These are phyloP conservation scores for Ochropacha duplaris DNA, from an alignment of 2,888 invertebrate species.

Conservation along the genomic window DNA sequence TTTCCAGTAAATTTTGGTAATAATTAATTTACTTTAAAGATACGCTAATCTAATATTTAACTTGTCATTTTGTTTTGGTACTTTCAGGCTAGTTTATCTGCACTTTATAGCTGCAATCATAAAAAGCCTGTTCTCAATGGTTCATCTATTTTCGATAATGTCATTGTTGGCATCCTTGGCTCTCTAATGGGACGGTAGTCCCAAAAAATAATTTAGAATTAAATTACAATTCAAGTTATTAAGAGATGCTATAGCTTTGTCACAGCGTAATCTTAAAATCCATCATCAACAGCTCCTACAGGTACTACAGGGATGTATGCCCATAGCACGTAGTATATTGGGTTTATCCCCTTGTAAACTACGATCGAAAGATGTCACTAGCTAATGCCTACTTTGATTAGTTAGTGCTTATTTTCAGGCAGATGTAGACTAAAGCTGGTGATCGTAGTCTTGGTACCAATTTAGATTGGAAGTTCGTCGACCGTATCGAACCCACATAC, in stretches of 20 bases:
- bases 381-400: not conserved
- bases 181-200: too few species aligned
- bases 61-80: conserved; percentile 21
- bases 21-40: conserved; percentile 54
- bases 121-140: too few species aligned
- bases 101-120: too few species aligned
- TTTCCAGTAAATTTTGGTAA: conserved; percentile 61
- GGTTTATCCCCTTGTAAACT: not conserved
- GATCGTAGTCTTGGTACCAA: conserved; percentile 23
- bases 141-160: too few species aligned
- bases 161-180: too few species aligned
- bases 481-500: conserved; percentile 45
- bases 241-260: too few species aligned
- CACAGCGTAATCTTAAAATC: too few species aligned
- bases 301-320: too few species aligned
- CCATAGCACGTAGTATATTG: too few species aligned
- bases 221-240: too few species aligned
- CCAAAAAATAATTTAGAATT: too few species aligned
- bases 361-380: not conserved
- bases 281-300: too few species aligned
- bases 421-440: not conserved
- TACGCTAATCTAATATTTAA: conserved; percentile 43
- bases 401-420: not conserved
- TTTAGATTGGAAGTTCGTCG: conserved; percentile 54
- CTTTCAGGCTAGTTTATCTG: not conserved